A percentile compares a stretch with the other conserved stretches of the same genome.
Conservation (phyloP, 37 sponge, comb jelly and placozoan species). For the Oscarella lobularis region DNA sequence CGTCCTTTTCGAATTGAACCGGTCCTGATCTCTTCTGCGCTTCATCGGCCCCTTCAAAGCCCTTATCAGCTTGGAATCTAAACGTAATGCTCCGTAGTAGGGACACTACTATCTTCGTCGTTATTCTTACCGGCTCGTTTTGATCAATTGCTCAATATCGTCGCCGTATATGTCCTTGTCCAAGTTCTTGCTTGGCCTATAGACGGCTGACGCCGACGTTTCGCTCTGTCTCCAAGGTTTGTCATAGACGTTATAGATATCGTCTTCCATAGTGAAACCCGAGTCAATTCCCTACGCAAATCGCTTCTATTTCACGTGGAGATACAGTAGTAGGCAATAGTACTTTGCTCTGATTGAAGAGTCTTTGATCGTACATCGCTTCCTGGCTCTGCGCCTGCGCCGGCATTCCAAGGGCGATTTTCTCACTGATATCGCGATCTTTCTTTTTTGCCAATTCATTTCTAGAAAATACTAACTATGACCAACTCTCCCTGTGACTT, state of each 20-base stretch:
- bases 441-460: constrained; percentile 56
- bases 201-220: too few species aligned
- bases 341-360: constrained; percentile 82
- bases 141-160: constrained; percentile 84
- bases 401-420: constrained; percentile 90
- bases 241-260: constrained; percentile 93
- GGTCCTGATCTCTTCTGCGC: too few species aligned
- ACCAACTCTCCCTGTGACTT: too few species aligned
- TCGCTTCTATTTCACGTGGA: not conserved
- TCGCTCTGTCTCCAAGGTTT: constrained; percentile 92
- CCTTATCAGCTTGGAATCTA: too few species aligned
- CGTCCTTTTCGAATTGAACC: too few species aligned
- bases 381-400: constrained; percentile 41
- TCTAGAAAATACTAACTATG: too few species aligned
- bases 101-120: too few species aligned
- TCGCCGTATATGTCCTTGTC: constrained; percentile 97
- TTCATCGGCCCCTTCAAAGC: too few species aligned
- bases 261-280: constrained; percentile 73
- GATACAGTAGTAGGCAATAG: not conserved
- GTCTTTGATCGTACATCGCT: constrained; percentile 84
- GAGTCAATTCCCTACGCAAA: constrained; percentile 77
- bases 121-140: constrained; percentile 62
- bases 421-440: constrained; percentile 88
- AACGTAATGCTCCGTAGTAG: too few species aligned
- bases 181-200: too few species aligned